Evolutionary conservation across 1,140 invertebrate species (phyloP), one percentile per base, ranked within the genome.

Genomic region (Hormaphis cornu): DNA sequence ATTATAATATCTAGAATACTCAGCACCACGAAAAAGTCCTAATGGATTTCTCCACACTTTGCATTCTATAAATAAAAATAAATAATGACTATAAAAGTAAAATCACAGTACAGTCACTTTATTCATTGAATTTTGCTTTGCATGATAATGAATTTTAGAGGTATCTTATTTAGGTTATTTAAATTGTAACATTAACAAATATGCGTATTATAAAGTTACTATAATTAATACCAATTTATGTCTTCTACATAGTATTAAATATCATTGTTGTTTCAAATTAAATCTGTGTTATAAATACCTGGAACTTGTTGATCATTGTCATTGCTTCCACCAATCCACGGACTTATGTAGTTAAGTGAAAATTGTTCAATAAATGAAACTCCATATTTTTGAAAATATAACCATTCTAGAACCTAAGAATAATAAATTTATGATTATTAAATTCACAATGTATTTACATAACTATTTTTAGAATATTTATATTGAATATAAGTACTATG

Each of bases 381-480:
- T 3, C 95, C 95, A 82, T 97, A 98, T 80, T 97, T 98, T 72
- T 95, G 87, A 80, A 98, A 98, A 79, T 98, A 99, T 95, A 95
- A 98, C 96, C 96, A 98, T 80, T 99, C 96, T 81, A 98, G 98
- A 75, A 98, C 97, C 85, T 86, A 75, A 42, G 74, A 77, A 50
- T 42, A 37, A 35, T 52, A 46, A n/a, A n/a, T n/a, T n/a, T 26
- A 61, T 22, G 30, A 50, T 72, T 48, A 42, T 28, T 22, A 9
- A 18, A 52, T 1, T 2, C 35, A 70, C n/a, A 56, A 22, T 48
- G 5, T 16, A 30, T 28, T 33, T 37, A 20, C 4, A 7, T 50
- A 53, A 33, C 4, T n/a, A n/a, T n/a, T n/a, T n/a, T n/a, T n/a
- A n/a, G n/a, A n/a, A n/a, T n/a, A n/a, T n/a, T n/a, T n/a, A n/a